Evolutionary conservation across 2,797 vertebrate species (phyloP).

Genomic region (Anas flavirostris): DNA sequence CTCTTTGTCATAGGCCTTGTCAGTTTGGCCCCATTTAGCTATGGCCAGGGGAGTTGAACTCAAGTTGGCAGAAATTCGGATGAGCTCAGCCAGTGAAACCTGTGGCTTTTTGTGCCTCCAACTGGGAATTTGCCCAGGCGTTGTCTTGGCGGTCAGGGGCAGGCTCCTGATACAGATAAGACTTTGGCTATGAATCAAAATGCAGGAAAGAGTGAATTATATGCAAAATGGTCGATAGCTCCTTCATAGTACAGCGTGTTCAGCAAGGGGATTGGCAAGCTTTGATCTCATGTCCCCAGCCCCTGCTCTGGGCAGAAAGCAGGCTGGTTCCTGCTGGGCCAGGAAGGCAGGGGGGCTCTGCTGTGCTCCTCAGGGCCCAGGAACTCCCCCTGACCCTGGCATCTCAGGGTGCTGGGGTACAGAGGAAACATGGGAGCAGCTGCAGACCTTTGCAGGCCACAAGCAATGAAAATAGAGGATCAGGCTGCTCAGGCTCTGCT

Average conservation of each 20-base stretch:
- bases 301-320: neutral
- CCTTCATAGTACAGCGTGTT: neutral
- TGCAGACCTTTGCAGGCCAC: neutral
- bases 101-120: neutral
- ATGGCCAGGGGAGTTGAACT: neutral
- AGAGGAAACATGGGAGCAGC: neutral
- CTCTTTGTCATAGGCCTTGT: neutral
- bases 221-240: neutral
- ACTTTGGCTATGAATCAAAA: neutral
- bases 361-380: too few species aligned
- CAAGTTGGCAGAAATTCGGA: neutral
- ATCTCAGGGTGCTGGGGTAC: too few species aligned
- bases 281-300: neutral
- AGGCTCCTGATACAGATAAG: neutral
- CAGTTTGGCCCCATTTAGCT: neutral
- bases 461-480: neutral
- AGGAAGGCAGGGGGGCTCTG: neutral
- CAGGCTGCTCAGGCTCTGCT: neutral
- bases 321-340: rapidly evolving
- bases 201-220: neutral
- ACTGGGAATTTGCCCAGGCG: neutral
- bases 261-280: neutral
- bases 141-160: neutral
- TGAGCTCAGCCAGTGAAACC: neutral
- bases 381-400: neutral